Evolutionary conservation across 2,888 invertebrate species (phyloP).

Genomic region (Eumacrocentrus americanus): DNA sequence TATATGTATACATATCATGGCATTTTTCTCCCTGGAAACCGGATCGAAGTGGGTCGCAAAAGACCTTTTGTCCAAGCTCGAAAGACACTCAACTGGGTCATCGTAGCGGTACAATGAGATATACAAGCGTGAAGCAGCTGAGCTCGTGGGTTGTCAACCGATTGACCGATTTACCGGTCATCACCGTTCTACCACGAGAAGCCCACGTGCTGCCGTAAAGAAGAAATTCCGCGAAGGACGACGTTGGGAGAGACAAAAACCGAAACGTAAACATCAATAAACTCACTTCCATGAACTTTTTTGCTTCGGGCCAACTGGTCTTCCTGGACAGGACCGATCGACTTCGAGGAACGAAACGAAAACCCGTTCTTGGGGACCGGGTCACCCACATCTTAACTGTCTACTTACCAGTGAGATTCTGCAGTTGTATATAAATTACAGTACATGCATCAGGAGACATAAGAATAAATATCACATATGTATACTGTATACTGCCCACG

Average conservation of each 20-base stretch:
- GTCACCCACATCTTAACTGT: conserved; percentile 54
- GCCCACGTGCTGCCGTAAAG: not conserved
- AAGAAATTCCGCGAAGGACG: not conserved
- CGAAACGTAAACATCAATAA: not conserved
- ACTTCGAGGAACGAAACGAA: conserved; percentile 43
- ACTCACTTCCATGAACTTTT: not conserved
- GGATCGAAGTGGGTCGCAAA: conserved; percentile 17
- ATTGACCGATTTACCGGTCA: conserved; percentile 41
- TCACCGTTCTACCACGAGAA: not conserved
- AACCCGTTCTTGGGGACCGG: conserved; percentile 57
- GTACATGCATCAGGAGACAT: not conserved
- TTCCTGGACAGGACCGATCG: conserved; percentile 27
- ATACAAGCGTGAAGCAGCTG: conserved; percentile 20
- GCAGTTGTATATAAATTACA: not conserved
- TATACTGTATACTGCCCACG: conserved; percentile 12
- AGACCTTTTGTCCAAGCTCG: conserved; percentile 1
- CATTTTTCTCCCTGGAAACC: not conserved
- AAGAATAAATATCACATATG: not conserved
- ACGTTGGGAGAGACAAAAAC: too few species aligned
- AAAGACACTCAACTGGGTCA: conserved; percentile 33
- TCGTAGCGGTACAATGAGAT: conserved; percentile 36
- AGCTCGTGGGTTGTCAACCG: conserved; percentile 38
- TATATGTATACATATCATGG: not conserved
- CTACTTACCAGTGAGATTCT: conserved; percentile 40
- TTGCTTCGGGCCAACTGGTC: not conserved